phyloP scores from a whole-genome alignment of 37 sponge, comb jelly and placozoan genomes.

The Amphimedon queenslandica region DNA sequence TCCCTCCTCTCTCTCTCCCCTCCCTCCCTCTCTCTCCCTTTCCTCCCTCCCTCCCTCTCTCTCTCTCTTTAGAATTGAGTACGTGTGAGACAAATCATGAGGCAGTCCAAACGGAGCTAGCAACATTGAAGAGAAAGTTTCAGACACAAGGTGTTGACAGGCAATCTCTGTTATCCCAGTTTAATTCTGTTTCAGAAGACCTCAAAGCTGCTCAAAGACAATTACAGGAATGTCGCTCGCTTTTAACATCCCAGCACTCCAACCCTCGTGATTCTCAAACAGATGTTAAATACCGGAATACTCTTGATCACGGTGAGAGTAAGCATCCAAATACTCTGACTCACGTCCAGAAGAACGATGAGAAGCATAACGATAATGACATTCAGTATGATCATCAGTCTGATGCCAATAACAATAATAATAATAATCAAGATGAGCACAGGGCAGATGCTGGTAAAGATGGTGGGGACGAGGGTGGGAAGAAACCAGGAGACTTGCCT shows the following conservation, averaged over 20 bases:
- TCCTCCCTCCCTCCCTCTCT: slow-evolving; percentile 7
- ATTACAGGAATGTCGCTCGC: background rate
- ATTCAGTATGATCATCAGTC: background rate
- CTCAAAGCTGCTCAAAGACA: background rate
- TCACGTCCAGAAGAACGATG: background rate
- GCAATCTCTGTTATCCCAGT: too few relatives aligned
- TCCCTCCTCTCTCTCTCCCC: background rate
- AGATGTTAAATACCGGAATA: background rate
- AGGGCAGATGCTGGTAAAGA: background rate
- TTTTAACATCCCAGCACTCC: background rate
- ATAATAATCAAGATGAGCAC: too few relatives aligned
- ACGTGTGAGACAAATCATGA: background rate
- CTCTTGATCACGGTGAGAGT: background rate
- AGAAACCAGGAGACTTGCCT: background rate
- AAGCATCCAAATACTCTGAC: background rate
- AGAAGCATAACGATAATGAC: background rate
- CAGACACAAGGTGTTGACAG: too few relatives aligned
- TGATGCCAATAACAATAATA: too few relatives aligned
- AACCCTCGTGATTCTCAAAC: background rate
- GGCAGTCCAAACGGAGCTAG: background rate
- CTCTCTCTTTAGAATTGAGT: background rate
- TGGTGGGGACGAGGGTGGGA: background rate
- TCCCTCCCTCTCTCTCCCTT: background rate
- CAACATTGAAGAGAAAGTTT: too few relatives aligned
- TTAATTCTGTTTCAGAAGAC: background rate